Percentiles rank a stretch among this genome's conserved stretches.
phyloP scores from a whole-genome alignment of 2,113 vertebrate species.

The Ciconia maguari region DNA sequence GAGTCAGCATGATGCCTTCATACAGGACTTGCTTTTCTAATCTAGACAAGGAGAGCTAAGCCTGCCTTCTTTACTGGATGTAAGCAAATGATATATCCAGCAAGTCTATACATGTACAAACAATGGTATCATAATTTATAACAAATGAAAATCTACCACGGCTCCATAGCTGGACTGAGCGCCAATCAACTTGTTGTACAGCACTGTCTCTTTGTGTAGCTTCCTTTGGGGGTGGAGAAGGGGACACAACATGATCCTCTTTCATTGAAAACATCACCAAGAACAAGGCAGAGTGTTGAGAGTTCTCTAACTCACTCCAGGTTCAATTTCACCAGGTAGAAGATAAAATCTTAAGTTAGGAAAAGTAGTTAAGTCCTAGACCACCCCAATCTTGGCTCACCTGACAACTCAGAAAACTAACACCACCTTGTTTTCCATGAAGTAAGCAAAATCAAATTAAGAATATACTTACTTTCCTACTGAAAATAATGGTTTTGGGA shows the following conservation, averaged over 20 bases:
- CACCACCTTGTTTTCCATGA: not conserved
- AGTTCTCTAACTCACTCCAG: not conserved
- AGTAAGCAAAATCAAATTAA: not conserved
- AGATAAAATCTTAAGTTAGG: not conserved
- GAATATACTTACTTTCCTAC: not conserved
- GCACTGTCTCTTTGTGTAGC: not conserved
- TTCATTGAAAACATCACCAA: not conserved
- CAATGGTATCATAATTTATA: not conserved
- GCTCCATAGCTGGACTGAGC: not conserved
- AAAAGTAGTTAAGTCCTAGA: not conserved
- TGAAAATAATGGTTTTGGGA: not conserved
- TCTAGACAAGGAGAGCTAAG: not conserved
- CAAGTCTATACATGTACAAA: not conserved
- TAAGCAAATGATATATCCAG: not conserved
- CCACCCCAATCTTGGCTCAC: not conserved
- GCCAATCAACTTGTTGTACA: not conserved
- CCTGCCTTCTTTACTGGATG: not conserved
- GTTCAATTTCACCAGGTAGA: not conserved
- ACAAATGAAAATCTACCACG: not conserved
- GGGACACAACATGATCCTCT: not conserved
- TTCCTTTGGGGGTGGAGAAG: not conserved
- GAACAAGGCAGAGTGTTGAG: rapidly evolving
- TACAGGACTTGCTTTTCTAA: not conserved
- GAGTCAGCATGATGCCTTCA: not conserved
- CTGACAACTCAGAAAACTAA: not conserved